Evolutionary conservation across 2,113 vertebrate genomes (phyloP), one percentile per base, ranked within the genome.

Genomic region (Ondatra zibethicus): DNA sequence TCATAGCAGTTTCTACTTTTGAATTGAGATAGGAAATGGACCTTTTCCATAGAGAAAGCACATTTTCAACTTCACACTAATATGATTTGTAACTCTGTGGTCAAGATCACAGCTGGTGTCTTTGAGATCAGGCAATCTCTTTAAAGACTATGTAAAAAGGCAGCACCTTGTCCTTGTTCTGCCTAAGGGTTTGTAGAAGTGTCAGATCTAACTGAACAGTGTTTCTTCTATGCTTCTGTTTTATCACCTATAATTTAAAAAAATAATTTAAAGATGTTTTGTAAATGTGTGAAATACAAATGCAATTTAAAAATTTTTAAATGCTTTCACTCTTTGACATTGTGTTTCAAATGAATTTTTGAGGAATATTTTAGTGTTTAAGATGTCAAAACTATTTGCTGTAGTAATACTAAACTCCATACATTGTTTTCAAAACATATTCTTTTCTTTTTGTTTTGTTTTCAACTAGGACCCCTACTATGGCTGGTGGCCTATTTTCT

Each of bases 401-500:
- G 47, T 36, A 90, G 92, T 98, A 68, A 98, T 95, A 91, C 95
- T 97, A 85, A 97, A 96, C 96, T 97, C 98, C 98, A 93, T 95
- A 98, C 89, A 96, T 90, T 88, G 92, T 98, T 98, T 98, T 98
- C 98, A 98, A 98, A 99, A 98, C 66, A 76, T 98, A 93, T 98
- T 98, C 98, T 98, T 97, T 66, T 94, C 91, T 96, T 97, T 93
- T 92, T 98, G 80, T 97, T 97, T 98, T 98, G 98, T 98, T 99
- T 98, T 98, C 98, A 98, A 98, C 91, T 98, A 99, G 99, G 99
- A 99, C 99, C 98, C 99, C 99, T 96, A 99, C 99, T 93, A 99
- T 99, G 99, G 99, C 99, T 97, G 99, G 99, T 96, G 99, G 99
- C 88, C 98, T 99, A 97, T 99, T 99, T 99, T 99, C 99, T 93